Evolutionary conservation across 2,797 vertebrate species (phyloP).

Genomic region (Pantherophis vulpinus): DNA sequence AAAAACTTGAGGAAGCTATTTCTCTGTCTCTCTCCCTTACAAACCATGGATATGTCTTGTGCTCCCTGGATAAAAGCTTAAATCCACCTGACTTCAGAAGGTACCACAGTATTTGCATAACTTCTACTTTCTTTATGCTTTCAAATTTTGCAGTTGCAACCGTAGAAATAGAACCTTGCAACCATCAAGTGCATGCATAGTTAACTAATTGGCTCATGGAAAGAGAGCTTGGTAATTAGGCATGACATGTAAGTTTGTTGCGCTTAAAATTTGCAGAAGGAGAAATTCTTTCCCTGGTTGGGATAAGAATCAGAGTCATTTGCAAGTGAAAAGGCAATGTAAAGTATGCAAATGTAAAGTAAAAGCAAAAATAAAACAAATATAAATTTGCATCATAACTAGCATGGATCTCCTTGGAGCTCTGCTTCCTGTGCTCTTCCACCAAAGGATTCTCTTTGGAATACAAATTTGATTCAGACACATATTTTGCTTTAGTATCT

Average conservation of each 20-base stretch:
- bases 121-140: not conserved
- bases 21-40: constrained; percentile 33
- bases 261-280: not conserved
- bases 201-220: not conserved
- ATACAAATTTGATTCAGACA: not conserved
- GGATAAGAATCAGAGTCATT: not conserved
- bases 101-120: constrained; percentile 3
- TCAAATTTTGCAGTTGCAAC: not conserved
- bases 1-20: constrained; percentile 19
- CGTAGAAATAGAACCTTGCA: not conserved
- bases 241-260: not conserved
- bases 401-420: not conserved
- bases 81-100: constrained; percentile 28
- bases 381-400: not conserved
- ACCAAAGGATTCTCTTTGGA: not conserved
- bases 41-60: constrained; percentile 19
- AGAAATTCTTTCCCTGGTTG: not conserved
- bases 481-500: not conserved
- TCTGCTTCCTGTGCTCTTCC: not conserved
- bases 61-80: constrained; percentile 17
- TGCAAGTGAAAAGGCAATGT: not conserved
- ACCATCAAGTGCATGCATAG: not conserved
- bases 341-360: not conserved
- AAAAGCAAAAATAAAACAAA: not conserved
- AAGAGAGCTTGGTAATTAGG: constrained; percentile 2